Percentiles rank a stretch among this genome's conserved stretches.
Evolutionary conservation across 2,888 invertebrate genomes (phyloP).

Genomic region (Diaphora mendica): DNA sequence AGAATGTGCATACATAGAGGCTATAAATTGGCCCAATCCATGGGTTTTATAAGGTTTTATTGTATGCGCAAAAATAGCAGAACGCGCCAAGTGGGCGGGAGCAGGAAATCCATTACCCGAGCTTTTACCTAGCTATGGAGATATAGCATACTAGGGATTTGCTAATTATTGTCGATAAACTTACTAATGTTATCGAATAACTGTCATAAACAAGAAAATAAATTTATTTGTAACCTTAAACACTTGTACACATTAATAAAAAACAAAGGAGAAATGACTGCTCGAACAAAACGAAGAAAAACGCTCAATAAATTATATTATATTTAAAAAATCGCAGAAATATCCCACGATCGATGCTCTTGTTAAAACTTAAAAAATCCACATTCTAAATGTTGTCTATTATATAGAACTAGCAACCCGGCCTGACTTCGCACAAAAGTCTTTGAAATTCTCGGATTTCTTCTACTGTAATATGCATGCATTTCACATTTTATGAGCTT

Average conservation of each 20-base stretch:
- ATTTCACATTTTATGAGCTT: no score
- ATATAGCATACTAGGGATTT: slow-evolving; percentile 32
- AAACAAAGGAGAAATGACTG: no score
- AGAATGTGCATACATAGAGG: slow-evolving; percentile 38
- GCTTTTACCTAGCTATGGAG: slow-evolving; percentile 52
- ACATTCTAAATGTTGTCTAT: neutral
- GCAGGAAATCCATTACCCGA: slow-evolving; percentile 73
- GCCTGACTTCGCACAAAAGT: no score
- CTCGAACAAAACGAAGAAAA: no score
- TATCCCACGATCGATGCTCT: neutral
- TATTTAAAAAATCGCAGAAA: neutral
- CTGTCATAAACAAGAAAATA: neutral
- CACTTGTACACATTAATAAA: no score
- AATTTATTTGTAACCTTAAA: no score
- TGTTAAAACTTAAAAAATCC: neutral
- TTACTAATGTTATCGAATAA: neutral
- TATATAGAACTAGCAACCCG: no score
- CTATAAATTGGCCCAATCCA: slow-evolving; percentile 59
- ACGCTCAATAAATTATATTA: neutral
- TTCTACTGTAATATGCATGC: no score
- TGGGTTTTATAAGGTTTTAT: slow-evolving; percentile 57
- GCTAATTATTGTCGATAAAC: slow-evolving; percentile 39
- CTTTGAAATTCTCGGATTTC: no score
- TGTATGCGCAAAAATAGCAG: slow-evolving; percentile 65
- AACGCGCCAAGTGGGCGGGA: slow-evolving; percentile 60